Conservation (phyloP, 2,797 vertebrate species). For the Molossus molossus region DNA sequence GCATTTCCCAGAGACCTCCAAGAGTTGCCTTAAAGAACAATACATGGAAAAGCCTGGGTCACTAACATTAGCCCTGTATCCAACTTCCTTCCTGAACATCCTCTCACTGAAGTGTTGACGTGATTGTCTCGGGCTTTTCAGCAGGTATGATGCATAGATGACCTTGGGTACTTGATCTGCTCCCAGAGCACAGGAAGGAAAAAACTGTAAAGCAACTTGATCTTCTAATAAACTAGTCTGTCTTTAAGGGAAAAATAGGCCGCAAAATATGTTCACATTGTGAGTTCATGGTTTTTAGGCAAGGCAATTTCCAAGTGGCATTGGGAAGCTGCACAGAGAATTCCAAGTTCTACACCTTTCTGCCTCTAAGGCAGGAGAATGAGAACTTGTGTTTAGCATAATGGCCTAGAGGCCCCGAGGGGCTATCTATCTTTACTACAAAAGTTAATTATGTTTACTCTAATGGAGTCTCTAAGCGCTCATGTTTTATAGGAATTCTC, state of each 20-base stretch:
- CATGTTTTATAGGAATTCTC: not conserved
- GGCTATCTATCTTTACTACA: not conserved
- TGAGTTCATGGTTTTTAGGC: not conserved
- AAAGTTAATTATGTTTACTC: not conserved
- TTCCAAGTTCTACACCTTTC: not conserved
- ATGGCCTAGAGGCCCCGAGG: not conserved
- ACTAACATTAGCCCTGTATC: conserved; percentile 60
- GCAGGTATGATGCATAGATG: conserved; percentile 71
- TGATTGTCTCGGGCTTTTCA: not conserved
- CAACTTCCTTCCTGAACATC: conserved; percentile 77
- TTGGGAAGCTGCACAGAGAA: not conserved
- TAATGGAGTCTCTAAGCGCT: not conserved
- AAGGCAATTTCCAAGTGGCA: conserved; percentile 2
- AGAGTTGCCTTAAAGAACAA: conserved; percentile 77
- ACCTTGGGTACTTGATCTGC: conserved; percentile 38
- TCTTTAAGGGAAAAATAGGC: not conserved
- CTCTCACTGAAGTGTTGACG: conserved; percentile 59
- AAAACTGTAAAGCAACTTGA: not conserved
- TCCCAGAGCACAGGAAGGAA: not conserved
- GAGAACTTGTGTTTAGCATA: not conserved
- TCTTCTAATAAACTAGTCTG: conserved; percentile 13
- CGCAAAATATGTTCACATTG: not conserved
- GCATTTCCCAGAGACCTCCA: conserved; percentile 72
- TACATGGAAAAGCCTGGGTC: conserved; percentile 79
- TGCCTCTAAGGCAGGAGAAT: not conserved